phyloP scores from a whole-genome alignment of 2,888 invertebrate genomes.

The Magallana nippona region DNA sequence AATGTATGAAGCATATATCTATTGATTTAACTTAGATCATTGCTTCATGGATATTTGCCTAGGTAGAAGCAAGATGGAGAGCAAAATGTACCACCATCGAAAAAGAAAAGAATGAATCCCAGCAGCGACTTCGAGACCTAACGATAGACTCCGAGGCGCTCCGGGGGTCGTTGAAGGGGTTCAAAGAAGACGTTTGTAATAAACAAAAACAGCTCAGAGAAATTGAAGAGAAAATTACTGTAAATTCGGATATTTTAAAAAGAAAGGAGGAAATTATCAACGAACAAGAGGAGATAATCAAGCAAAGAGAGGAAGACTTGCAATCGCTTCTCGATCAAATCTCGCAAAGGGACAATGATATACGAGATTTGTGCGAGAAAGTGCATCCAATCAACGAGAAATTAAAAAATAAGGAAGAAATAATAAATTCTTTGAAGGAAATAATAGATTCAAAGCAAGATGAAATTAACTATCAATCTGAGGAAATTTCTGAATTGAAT shows the following conservation, averaged over 20 bases:
- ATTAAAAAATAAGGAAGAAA: constrained; percentile 76
- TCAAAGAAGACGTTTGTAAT: constrained; percentile 64
- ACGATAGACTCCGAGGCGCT: constrained; percentile 56
- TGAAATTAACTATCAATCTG: constrained; percentile 71
- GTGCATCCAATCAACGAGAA: constrained; percentile 73
- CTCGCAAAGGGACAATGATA: constrained; percentile 67
- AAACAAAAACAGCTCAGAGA: constrained; percentile 67
- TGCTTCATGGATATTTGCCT: constrained; percentile 36
- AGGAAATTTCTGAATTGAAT: constrained; percentile 66
- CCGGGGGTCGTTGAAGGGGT: constrained; percentile 58
- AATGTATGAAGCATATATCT: neutral
- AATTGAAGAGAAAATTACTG: constrained; percentile 60
- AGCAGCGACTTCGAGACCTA: constrained; percentile 57
- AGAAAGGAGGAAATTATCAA: constrained; percentile 70
- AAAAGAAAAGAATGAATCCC: constrained; percentile 62
- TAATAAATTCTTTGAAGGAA: constrained; percentile 68
- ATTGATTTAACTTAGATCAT: constrained; percentile 27
- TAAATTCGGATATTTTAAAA: constrained; percentile 59
- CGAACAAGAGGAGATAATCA: constrained; percentile 68
- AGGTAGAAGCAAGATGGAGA: constrained; percentile 72
- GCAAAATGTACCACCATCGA: constrained; percentile 70
- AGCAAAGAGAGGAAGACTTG: constrained; percentile 65
- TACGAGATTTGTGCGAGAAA: constrained; percentile 69
- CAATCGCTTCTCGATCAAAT: constrained; percentile 70
- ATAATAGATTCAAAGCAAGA: constrained; percentile 68